Evolutionary conservation across 2,888 invertebrate genomes (phyloP).

Genomic region (Epiblema foenella): DNA sequence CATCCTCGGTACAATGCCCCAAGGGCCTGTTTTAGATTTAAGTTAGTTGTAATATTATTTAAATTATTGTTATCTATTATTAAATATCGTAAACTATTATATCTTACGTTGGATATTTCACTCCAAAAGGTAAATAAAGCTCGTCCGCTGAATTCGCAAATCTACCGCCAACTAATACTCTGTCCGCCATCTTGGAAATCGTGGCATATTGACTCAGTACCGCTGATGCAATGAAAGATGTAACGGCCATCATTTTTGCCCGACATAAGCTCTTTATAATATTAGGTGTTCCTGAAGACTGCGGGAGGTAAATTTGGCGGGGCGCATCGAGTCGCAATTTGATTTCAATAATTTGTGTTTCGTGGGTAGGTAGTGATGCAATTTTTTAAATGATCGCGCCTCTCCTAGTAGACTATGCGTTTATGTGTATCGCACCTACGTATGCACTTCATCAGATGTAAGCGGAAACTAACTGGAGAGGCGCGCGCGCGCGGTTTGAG

Average conservation of each 20-base stretch:
- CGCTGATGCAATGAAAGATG: not conserved
- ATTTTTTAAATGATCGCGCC: too few relatives aligned
- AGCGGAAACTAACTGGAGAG: too few relatives aligned
- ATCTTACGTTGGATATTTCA: not conserved
- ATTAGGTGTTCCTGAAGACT: slow-evolving; percentile 1
- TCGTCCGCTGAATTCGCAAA: not conserved
- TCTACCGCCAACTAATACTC: not conserved
- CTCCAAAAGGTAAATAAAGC: not conserved
- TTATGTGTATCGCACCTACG: too few relatives aligned
- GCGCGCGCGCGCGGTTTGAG: too few relatives aligned
- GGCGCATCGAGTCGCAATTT: not conserved
- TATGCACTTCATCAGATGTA: too few relatives aligned
- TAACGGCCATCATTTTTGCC: not conserved
- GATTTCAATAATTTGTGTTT: not conserved
- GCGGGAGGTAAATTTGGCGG: not conserved
- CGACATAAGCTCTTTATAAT: not conserved
- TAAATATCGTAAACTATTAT: too few relatives aligned
- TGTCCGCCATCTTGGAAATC: not conserved
- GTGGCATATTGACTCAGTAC: not conserved
- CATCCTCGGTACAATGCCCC: too few relatives aligned
- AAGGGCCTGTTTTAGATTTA: too few relatives aligned
- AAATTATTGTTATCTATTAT: too few relatives aligned
- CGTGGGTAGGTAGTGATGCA: not conserved
- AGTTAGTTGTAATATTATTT: too few relatives aligned
- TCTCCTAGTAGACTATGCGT: too few relatives aligned